phyloP scores from a whole-genome alignment of 2,888 invertebrate genomes.

The Augochlorella aurata region DNA sequence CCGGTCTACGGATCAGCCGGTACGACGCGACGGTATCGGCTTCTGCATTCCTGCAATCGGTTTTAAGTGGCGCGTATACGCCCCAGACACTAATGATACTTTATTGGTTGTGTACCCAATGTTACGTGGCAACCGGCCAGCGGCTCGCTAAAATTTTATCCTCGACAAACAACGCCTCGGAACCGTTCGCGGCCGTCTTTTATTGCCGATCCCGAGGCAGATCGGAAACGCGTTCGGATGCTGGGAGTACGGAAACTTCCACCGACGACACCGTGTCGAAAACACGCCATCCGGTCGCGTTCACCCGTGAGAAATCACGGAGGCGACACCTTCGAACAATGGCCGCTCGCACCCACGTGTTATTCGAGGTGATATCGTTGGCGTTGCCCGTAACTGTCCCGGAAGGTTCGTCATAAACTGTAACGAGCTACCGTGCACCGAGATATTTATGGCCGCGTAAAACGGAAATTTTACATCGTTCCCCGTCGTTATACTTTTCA shows the following conservation, averaged over 20 bases:
- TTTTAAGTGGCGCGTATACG: conserved; percentile 29
- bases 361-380: conserved; percentile 58
- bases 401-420: conserved; percentile 61
- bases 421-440: conserved; percentile 63
- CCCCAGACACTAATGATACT: conserved; percentile 40
- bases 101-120: conserved; percentile 37
- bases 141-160: conserved; percentile 31
- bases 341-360: conserved; percentile 58
- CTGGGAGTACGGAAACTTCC: neutral
- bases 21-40: conserved; percentile 27
- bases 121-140: neutral
- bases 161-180: conserved; percentile 23
- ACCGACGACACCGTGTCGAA: neutral
- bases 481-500: conserved; percentile 22
- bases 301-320: conserved; percentile 43
- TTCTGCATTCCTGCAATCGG: conserved; percentile 37
- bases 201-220: neutral
- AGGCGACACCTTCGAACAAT: conserved; percentile 62
- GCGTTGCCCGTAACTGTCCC: conserved; percentile 61
- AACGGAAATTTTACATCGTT: conserved; percentile 44
- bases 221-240: neutral
- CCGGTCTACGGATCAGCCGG: conserved; percentile 6
- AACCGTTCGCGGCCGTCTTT: neutral
- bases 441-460: conserved; percentile 43
- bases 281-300: too few species aligned